phyloP scores from a whole-genome alignment of 1,140 invertebrate genomes.

The Drosophila elegans region DNA sequence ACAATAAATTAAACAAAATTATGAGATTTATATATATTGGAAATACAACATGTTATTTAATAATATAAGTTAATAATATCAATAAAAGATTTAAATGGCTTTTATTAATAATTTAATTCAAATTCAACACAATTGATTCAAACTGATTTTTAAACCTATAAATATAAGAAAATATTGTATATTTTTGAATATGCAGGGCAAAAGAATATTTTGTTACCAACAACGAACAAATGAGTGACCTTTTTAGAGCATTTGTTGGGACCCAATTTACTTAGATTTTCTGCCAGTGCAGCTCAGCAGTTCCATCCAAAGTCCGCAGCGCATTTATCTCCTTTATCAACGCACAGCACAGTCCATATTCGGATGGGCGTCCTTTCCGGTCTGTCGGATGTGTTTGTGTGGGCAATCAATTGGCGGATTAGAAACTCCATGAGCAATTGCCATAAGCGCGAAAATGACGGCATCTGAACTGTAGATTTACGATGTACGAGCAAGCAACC shows the following conservation, averaged over 20 bases:
- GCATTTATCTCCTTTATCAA: slow-evolving; percentile 17
- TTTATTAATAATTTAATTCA: not conserved
- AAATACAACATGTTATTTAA: no score
- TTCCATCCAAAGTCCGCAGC: slow-evolving; percentile 9
- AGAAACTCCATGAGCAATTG: slow-evolving; percentile 31
- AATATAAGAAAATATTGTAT: not conserved
- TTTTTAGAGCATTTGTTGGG: no score
- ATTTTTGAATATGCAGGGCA: not conserved
- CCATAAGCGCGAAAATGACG: slow-evolving; percentile 13
- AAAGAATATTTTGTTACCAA: no score
- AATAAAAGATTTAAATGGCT: not conserved
- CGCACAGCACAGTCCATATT: not conserved
- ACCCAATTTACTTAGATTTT: not conserved
- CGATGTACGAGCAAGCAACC: no score
- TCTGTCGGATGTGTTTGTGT: not conserved
- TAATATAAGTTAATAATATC: no score
- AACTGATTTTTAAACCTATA: not conserved
- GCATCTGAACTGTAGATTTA: slow-evolving; percentile 12
- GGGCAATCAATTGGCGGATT: slow-evolving; percentile 62
- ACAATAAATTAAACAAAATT: no score
- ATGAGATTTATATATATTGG: no score
- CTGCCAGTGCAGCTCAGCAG: no score
- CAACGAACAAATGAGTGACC: no score
- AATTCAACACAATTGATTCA: no score
- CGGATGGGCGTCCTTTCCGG: slow-evolving; percentile 10